Conservation (phyloP, 2,113 vertebrate genomes). For the Pogona vitticeps region DNA sequence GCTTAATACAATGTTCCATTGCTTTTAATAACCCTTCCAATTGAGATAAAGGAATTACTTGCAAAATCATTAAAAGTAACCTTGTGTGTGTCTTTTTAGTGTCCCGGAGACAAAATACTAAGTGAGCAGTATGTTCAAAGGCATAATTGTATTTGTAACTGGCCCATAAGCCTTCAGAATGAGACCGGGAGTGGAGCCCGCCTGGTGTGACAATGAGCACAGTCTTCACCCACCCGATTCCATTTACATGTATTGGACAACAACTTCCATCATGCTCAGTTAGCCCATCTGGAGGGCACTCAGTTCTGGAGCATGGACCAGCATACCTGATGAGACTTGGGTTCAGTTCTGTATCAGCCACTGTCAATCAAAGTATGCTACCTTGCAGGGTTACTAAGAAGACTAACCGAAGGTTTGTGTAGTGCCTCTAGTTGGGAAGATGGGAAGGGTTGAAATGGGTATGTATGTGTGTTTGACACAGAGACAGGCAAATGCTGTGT, state of each 20-base stretch:
- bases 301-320: background rate
- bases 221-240: no score
- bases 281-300: background rate
- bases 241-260: background rate
- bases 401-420: no score
- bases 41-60: background rate
- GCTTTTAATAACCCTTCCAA: background rate
- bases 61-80: conserved; percentile 20
- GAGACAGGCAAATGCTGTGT: background rate
- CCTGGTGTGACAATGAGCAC: background rate
- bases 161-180: background rate
- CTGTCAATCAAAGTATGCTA: background rate
- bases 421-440: background rate
- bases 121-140: background rate
- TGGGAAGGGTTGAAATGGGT: background rate
- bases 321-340: background rate
- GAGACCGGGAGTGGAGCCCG: background rate
- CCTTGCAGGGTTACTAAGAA: background rate
- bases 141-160: background rate
- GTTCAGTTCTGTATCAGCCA: background rate
- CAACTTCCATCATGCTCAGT: background rate
- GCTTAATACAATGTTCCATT: background rate
- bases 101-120: background rate
- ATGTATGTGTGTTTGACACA: background rate
- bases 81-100: background rate